Evolutionary conservation across 64 coral and sea anemone species (phyloP).

Genomic region (Stichodactyla helianthus): DNA sequence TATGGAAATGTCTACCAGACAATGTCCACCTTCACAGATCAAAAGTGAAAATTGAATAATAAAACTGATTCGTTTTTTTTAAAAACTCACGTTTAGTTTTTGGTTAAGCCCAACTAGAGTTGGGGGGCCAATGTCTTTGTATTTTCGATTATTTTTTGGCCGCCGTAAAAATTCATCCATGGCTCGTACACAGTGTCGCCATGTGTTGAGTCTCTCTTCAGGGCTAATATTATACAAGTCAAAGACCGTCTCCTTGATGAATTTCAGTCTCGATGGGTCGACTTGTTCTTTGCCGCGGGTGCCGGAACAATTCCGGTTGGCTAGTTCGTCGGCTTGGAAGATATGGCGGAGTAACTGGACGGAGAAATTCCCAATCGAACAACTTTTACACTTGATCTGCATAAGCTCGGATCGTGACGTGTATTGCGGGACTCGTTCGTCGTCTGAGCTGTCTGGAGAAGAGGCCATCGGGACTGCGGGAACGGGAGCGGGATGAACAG

Average conservation of each 20-base stretch:
- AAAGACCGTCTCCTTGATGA: constrained; percentile 82
- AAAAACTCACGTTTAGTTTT: constrained; percentile 10
- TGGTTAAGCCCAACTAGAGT: constrained; percentile 13
- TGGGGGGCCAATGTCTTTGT: constrained; percentile 22
- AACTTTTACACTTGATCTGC: constrained; percentile 85
- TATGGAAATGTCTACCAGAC: neutral
- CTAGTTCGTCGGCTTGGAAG: constrained; percentile 55
- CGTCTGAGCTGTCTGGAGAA: constrained; percentile 34
- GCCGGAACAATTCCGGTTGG: constrained; percentile 79
- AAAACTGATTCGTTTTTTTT: neutral
- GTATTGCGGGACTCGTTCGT: constrained; percentile 33
- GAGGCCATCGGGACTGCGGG: constrained; percentile 37
- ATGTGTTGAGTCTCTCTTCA: constrained; percentile 71
- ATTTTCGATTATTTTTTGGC: constrained; percentile 56
- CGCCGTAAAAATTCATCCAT: constrained; percentile 85
- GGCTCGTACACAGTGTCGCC: constrained; percentile 87
- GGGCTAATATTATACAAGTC: constrained; percentile 59
- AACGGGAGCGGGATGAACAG: constrained; percentile 20
- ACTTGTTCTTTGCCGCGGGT: constrained; percentile 78
- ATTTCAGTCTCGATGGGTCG: constrained; percentile 63
- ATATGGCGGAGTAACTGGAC: constrained; percentile 74
- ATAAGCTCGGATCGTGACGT: constrained; percentile 52
- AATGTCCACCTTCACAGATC: neutral
- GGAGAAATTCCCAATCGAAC: constrained; percentile 87
- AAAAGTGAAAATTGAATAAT: neutral